Percentiles rank a stretch among this genome's conserved stretches.
Conservation (phyloP, 2,888 invertebrate species). For the Chloroclysta siterata region DNA sequence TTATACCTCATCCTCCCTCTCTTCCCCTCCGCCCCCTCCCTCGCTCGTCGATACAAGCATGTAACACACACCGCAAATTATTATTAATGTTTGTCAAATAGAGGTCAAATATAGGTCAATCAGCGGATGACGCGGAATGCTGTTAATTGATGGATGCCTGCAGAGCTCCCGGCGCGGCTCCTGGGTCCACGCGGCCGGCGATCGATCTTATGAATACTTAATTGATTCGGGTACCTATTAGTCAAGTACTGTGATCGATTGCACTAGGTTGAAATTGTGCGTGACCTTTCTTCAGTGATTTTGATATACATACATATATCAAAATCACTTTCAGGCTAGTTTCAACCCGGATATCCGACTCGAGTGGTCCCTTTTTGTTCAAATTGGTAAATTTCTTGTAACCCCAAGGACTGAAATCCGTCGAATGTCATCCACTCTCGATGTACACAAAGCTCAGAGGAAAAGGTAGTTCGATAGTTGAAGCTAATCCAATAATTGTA, state of each 20-base stretch:
- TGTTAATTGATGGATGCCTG: conserved; percentile 30
- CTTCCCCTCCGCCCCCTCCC: neutral
- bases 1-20: neutral
- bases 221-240: conserved; percentile 20
- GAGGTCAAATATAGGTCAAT: conserved; percentile 29
- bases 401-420: neutral
- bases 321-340: conserved; percentile 5
- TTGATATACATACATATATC: conserved; percentile 2
- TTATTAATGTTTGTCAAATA: conserved; percentile 24
- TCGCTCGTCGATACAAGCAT: neutral
- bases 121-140: conserved; percentile 17
- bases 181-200: too few species aligned
- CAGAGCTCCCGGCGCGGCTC: conserved; percentile 1
- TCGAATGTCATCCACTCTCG: neutral
- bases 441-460: conserved; percentile 7
- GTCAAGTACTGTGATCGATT: conserved; percentile 21
- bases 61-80: conserved; percentile 18
- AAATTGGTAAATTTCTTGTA: conserved; percentile 11
- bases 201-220: conserved; percentile 23
- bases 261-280: conserved; percentile 1
- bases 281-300: neutral
- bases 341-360: neutral
- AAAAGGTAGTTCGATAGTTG: conserved; percentile 4
- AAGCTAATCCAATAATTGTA: conserved; percentile 30
- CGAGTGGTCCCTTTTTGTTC: neutral